Conservation (phyloP, 2,888 invertebrate species). For the Epinotia ramella region DNA sequence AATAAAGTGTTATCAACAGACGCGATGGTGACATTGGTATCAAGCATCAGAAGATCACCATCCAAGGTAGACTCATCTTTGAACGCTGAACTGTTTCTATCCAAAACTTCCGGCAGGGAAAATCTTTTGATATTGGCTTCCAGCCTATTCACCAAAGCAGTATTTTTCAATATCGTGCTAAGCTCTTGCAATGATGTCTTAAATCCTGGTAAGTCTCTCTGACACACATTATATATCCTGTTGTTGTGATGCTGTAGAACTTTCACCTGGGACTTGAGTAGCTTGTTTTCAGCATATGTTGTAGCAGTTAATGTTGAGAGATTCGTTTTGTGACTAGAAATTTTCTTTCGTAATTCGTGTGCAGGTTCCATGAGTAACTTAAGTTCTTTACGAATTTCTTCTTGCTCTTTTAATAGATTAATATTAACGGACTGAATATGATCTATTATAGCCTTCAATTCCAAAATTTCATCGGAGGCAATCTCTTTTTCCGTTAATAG, state of each 20-base stretch:
- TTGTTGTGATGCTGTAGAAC: constrained; percentile 74
- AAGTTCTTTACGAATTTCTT: constrained; percentile 66
- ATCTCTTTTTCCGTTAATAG: constrained; percentile 52
- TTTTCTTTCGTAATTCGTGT: constrained; percentile 72
- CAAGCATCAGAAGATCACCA: constrained; percentile 77
- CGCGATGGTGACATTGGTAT: constrained; percentile 74
- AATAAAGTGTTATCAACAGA: constrained; percentile 69
- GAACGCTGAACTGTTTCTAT: constrained; percentile 61
- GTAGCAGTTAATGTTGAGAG: constrained; percentile 77
- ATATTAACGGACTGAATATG: constrained; percentile 60
- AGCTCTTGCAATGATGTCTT: constrained; percentile 70
- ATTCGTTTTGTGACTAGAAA: constrained; percentile 73
- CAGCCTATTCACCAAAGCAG: constrained; percentile 53
- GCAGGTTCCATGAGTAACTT: constrained; percentile 65
- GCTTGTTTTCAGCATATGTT: constrained; percentile 76
- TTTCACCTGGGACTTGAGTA: constrained; percentile 72
- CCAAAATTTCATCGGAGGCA: constrained; percentile 59
- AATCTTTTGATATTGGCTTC: constrained; percentile 67
- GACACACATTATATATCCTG: constrained; percentile 73
- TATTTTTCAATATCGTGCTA: constrained; percentile 64
- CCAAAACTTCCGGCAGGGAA: constrained; percentile 70
- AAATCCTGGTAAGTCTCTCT: constrained; percentile 74
- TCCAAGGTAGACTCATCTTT: constrained; percentile 77
- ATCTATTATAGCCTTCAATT: constrained; percentile 55
- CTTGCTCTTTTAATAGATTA: constrained; percentile 64